Conservation (phyloP, 1,140 invertebrate genomes). For the Nephila pilipes region DNA sequence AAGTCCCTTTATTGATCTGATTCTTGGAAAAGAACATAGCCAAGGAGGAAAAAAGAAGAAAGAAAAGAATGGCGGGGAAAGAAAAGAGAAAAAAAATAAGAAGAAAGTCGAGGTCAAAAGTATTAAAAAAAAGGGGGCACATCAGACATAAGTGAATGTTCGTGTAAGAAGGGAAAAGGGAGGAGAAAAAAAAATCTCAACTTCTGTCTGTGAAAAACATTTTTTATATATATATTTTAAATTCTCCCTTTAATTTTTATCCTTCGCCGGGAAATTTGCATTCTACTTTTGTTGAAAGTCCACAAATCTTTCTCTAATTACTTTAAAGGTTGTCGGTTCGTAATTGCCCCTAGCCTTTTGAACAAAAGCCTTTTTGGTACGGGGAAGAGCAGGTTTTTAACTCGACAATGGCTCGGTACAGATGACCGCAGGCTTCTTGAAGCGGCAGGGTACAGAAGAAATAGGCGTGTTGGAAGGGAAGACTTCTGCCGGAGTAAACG, state of each 20-base stretch:
- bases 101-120: slow-evolving; percentile 29
- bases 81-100: background rate
- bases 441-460: background rate
- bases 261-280: slow-evolving; percentile 37
- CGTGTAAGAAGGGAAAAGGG: slow-evolving; percentile 1
- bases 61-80: background rate
- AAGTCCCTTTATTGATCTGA: slow-evolving; percentile 56
- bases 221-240: slow-evolving; percentile 61
- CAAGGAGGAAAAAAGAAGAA: background rate
- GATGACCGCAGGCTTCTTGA: slow-evolving; percentile 15
- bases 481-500: background rate
- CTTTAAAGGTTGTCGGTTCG: slow-evolving; percentile 47
- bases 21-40: slow-evolving; percentile 35
- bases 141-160: slow-evolving; percentile 46
- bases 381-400: slow-evolving; percentile 3
- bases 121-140: slow-evolving; percentile 4
- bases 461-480: background rate
- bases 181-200: slow-evolving; percentile 25
- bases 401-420: background rate
- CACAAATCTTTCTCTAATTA: slow-evolving; percentile 66
- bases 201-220: slow-evolving; percentile 20
- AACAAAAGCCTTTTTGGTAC: slow-evolving; percentile 54
- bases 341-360: slow-evolving; percentile 41
- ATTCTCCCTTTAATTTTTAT: slow-evolving; percentile 41
- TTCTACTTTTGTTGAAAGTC: slow-evolving; percentile 65